Base-by-base conservation (phyloP, 2,797 vertebrate genomes). In the Sorex maritimensis region DNA sequence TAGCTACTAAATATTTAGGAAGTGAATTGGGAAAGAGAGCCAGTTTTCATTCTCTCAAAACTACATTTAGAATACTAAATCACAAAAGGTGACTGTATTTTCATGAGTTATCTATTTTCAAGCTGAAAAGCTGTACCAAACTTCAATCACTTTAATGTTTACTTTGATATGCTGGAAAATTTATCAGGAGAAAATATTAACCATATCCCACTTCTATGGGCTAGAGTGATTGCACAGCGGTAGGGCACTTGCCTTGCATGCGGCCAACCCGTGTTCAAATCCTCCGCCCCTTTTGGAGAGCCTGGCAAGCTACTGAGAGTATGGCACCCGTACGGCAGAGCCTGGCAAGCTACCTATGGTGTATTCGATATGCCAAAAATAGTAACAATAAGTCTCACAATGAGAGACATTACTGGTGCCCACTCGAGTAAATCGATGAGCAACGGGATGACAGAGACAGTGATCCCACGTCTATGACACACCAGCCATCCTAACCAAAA, bases 11-110 rank as follows among this genome's bases (percentile, higher is more conserved):
- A 88, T 34, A 90, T 14, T 30, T 68, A 63, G 46, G 23, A 68
- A 24, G 19, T 34, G 13, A 46, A 4, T 11, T 34, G 24, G 61
- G 38, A 52, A 88, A 81, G 41, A 95, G 12, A 83, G 93, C 74
- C 34, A 82, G 52, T 86, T 87, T 94, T 83, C 65, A 95, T 69
- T 93, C 81, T 83, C 63, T 90, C 41, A 52, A 61, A 95, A 89
- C 9, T 78, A 88, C 88, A 78, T 44, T 91, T 92, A 88, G 3
- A 78, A 65, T 81, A 63, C 41, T 78, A 84, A 86, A 73, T 86
- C 52, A 88, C 46, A 88, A 85, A 84, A 71, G 71, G 13, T 11
- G 8, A 90, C 44, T 67, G 74, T 58, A 30, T 23, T 88, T 88
- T 90, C 74, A 38, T 73, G 23, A 46, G 55, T 68, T 86, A 80